Conservation (phyloP, 2,888 invertebrate species). For the Drosophila yooni region DNA sequence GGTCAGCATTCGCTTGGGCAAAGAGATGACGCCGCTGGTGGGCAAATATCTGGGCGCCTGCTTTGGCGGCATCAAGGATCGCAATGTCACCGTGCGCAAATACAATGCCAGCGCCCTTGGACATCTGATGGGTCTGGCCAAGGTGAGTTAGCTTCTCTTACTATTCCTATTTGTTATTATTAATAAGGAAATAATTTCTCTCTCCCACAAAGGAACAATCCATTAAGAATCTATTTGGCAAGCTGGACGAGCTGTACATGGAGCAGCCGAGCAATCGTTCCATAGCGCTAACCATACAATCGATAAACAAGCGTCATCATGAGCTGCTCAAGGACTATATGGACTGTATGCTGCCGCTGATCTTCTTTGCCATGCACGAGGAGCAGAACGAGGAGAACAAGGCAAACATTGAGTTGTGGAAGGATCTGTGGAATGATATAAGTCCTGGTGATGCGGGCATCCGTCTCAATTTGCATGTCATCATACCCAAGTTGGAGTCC, state of each 20-base stretch:
- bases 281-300: slow-evolving; percentile 91
- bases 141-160: slow-evolving; percentile 85
- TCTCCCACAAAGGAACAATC: slow-evolving; percentile 85
- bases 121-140: slow-evolving; percentile 92
- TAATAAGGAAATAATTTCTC: neutral
- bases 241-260: slow-evolving; percentile 87
- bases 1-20: slow-evolving; percentile 86
- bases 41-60: slow-evolving; percentile 87
- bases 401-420: slow-evolving; percentile 90
- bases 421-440: slow-evolving; percentile 95
- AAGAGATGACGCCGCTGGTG: slow-evolving; percentile 87
- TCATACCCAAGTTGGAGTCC: slow-evolving; percentile 89
- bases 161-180: neutral
- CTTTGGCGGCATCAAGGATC: slow-evolving; percentile 92
- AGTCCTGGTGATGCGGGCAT: slow-evolving; percentile 96
- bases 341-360: slow-evolving; percentile 90
- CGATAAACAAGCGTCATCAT: slow-evolving; percentile 92
- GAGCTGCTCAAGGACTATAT: slow-evolving; percentile 93
- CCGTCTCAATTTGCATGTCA: slow-evolving; percentile 90
- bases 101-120: slow-evolving; percentile 94
- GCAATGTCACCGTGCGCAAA: slow-evolving; percentile 93
- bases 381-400: slow-evolving; percentile 88
- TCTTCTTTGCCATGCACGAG: slow-evolving; percentile 96
- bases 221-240: slow-evolving; percentile 87
- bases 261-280: slow-evolving; percentile 91